Percentiles rank a stretch among this genome's conserved stretches.
These are phyloP conservation scores for Epinephelus malabaricus DNA, from an alignment of 2,797 vertebrate species.

Conservation along the genomic window DNA sequence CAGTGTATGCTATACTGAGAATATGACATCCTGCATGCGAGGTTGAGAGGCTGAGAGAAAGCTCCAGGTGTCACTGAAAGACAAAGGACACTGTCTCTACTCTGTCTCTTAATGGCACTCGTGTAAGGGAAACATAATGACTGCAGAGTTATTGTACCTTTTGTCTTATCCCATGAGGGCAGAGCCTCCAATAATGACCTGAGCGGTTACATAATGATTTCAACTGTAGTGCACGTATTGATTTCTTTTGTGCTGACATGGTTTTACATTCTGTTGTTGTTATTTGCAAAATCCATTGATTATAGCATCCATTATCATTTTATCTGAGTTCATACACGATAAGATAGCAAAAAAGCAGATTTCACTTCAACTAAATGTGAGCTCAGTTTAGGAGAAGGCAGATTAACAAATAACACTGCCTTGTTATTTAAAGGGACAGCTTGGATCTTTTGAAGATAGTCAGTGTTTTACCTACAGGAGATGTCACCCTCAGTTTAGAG, in stretches of 20 bases:
- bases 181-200: constrained; percentile 1
- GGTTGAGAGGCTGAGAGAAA: not conserved
- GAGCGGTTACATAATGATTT: constrained; percentile 42
- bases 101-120: not conserved
- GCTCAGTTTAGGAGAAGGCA: not conserved
- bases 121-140: not conserved
- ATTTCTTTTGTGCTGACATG: constrained; percentile 43
- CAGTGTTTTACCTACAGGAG: too few species aligned
- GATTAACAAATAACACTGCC: not conserved
- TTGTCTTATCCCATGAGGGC: not conserved
- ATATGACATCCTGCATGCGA: too few species aligned
- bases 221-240: constrained; percentile 41
- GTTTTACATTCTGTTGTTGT: constrained; percentile 28
- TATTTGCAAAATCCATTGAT: too few species aligned
- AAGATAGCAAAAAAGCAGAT: not conserved
- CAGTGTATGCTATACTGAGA: too few species aligned
- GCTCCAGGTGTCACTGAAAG: not conserved
- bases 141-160: not conserved
- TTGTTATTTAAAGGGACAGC: not conserved
- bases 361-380: not conserved
- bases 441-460: too few species aligned
- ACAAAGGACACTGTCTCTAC: not conserved
- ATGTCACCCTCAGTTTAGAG: too few species aligned
- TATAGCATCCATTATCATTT: too few species aligned
- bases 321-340: too few species aligned